Percentiles rank a stretch among this genome's conserved stretches.
Evolutionary conservation across 2,113 vertebrate species (phyloP).

Genomic region (Engraulis encrasicolus): DNA sequence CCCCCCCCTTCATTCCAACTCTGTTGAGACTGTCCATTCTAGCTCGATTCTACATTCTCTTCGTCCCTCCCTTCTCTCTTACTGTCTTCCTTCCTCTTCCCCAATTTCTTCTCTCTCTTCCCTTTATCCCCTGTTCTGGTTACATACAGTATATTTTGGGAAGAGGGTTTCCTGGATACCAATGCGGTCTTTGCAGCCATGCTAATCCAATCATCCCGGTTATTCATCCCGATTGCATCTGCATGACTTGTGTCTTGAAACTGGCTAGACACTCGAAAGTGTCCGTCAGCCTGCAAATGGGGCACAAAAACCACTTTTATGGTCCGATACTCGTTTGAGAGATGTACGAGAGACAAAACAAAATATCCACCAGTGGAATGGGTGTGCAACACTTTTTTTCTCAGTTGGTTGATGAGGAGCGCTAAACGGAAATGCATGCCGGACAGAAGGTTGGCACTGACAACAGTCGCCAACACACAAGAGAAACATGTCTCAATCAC

Average conservation of each 20-base stretch:
- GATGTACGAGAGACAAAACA: neutral
- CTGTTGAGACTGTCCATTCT: no score
- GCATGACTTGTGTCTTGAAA: conserved; percentile 11
- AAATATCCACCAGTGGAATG: neutral
- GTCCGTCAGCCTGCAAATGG: neutral
- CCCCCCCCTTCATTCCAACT: no score
- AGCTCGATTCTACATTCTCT: no score
- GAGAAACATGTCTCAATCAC: neutral
- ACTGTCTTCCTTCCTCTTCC: no score
- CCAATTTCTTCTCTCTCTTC: no score
- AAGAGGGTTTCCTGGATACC: no score
- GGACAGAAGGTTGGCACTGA: no score
- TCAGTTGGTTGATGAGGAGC: neutral
- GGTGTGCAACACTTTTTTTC: neutral
- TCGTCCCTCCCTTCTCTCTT: no score
- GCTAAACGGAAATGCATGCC: neutral
- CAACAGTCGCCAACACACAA: no score
- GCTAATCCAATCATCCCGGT: neutral
- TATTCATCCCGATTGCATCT: neutral
- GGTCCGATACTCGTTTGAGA: neutral
- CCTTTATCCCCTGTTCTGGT: no score
- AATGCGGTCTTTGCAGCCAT: neutral
- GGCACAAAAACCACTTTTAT: neutral
- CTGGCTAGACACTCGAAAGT: neutral
- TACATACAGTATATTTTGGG: no score